Percentiles rank a stretch among this genome's conserved stretches.
Conservation (phyloP, 2,888 invertebrate genomes). For the Quadroppia sp. region DNA sequence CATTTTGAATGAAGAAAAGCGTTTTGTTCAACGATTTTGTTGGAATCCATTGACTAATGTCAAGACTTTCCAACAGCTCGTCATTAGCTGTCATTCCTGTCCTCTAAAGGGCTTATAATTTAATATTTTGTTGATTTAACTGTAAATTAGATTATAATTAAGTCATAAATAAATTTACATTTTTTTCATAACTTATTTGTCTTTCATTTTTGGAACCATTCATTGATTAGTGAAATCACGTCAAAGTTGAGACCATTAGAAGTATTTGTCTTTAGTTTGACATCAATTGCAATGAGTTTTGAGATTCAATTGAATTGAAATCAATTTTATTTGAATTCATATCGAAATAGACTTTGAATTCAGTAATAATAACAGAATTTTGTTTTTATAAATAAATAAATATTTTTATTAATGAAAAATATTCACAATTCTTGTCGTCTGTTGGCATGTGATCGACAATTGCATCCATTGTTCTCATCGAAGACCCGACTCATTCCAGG, state of each 20-base stretch:
- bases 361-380: no score
- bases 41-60: slow-evolving; percentile 2
- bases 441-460: not conserved
- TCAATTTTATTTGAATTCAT: no score
- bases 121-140: not conserved
- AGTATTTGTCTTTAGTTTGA: no score
- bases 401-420: no score
- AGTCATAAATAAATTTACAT: not conserved
- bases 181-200: not conserved
- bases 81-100: not conserved
- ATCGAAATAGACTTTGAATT: no score
- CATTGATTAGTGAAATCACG: no score
- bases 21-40: not conserved
- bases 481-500: slow-evolving; percentile 9
- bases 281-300: no score
- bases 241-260: no score
- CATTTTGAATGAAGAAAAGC: not conserved
- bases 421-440: not conserved
- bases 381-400: no score
- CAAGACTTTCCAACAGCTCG: not conserved
- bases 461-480: not conserved
- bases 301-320: no score
- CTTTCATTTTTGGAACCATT: not conserved
- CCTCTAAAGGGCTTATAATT: not conserved
- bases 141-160: slow-evolving; percentile 5